phyloP scores from a whole-genome alignment of 2,113 vertebrate genomes.

The Oriolus oriolus region DNA sequence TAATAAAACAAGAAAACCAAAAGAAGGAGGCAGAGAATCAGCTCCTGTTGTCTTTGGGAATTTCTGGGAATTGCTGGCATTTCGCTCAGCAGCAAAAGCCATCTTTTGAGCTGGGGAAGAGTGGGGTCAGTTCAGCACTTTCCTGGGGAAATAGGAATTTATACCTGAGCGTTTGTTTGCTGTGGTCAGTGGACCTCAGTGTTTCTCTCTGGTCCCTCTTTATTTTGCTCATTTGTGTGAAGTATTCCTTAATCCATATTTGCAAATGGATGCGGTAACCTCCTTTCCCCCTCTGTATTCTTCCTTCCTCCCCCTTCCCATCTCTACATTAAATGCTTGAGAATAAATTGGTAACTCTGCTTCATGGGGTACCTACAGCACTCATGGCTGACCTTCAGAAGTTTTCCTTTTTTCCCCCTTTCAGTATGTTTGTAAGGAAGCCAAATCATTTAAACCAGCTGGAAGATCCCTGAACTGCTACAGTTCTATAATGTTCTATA shows the following conservation, averaged over 20 bases:
- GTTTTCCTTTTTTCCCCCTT: neutral
- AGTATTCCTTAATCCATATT: neutral
- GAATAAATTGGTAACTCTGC: neutral
- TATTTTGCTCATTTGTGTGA: neutral
- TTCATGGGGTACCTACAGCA: neutral
- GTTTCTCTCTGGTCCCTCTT: neutral
- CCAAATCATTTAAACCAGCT: constrained; percentile 36
- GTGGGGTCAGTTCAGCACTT: neutral
- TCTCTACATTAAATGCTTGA: neutral
- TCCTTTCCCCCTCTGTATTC: neutral
- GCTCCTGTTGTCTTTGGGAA: neutral
- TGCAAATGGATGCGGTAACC: neutral
- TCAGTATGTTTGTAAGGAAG: neutral
- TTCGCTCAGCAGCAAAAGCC: neutral
- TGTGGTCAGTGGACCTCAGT: neutral
- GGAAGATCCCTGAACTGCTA: constrained; percentile 7
- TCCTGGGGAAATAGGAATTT: neutral
- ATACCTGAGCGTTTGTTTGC: rapidly evolving
- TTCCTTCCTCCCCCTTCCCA: neutral
- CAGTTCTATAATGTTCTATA: constrained; percentile 33
- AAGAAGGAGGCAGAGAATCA: neutral
- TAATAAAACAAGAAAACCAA: neutral
- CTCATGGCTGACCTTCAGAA: neutral
- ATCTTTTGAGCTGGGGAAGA: neutral
- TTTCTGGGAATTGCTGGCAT: neutral